Conservation (phyloP, 2,888 invertebrate genomes). For the Seira ritae region DNA sequence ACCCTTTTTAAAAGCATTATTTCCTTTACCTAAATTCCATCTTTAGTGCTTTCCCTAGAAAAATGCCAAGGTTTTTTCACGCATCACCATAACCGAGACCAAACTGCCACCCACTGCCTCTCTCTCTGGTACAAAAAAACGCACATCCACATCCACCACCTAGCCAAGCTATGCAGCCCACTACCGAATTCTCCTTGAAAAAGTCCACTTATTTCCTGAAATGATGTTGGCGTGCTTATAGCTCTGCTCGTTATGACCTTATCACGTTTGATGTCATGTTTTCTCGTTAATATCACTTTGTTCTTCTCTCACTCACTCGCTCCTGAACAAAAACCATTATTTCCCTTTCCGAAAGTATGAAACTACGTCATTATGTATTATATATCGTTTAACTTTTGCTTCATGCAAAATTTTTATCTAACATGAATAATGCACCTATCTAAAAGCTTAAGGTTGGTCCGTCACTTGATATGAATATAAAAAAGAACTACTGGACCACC, state of each 20-base stretch:
- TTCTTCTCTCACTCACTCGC: slow-evolving; percentile 12
- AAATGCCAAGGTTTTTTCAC: slow-evolving; percentile 10
- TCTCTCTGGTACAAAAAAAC: no score
- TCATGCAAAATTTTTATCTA: slow-evolving; percentile 8
- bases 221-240: slow-evolving; percentile 36
- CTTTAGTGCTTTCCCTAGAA: background rate
- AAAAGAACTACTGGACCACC: no score
- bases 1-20: background rate
- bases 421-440: no score
- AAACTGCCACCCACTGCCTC: no score
- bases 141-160: background rate
- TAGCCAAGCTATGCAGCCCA: no score
- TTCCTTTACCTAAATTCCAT: background rate
- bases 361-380: no score
- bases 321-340: background rate
- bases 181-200: background rate
- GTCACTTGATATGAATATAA: no score
- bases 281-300: slow-evolving; percentile 60
- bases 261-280: slow-evolving; percentile 61
- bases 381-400: background rate
- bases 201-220: slow-evolving; percentile 2
- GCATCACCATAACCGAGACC: background rate
- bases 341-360: background rate
- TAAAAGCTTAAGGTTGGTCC: no score
- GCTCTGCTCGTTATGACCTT: slow-evolving; percentile 46